Base-by-base conservation (phyloP, 2,113 vertebrate genomes). In the Agelaius phoeniceus region DNA sequence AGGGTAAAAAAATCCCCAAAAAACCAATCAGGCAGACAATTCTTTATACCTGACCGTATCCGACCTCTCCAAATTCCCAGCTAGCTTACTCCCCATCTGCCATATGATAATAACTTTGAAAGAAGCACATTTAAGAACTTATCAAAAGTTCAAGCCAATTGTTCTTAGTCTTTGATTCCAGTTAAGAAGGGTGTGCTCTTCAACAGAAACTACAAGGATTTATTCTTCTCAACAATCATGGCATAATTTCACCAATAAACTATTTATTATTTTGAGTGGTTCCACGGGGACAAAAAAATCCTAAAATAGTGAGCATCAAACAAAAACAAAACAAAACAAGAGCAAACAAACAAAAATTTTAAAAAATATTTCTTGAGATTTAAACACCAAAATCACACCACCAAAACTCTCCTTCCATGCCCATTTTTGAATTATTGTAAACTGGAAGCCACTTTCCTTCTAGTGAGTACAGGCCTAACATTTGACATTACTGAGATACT, bases 81-180 rank as follows among this genome's bases (percentile, higher is more conserved):
- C 69, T 89, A 77, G 55, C 79, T 95, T 71, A 90, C 11, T 77
- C 41, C 44, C 90, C 92, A 96, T 94, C 82, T 95, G 79, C 31
- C 65, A 90, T 31, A 63, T 5, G 4, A 62, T 37, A 82, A 89
- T 10, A 96, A 91, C 37, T 79, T 91, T 41, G 83, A 87, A 91
- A 23, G 22, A 35, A 84, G 15, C 24, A 90, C 49, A 59, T 87
- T 69, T 68, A 94, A 89, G 52, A 90, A 55, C 63, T 80, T 67
- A 80, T 52, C 58, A 69, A 55, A 94, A 90, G 84, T 73, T 83
- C 63, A 57, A 80, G 55, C 55, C 43, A 86, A 33, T 77, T 87
- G 59, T 80, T 91, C 61, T 86, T 67, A 67, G 3, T 55, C 51
- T 61, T 66, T 80, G 23, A 73, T 76, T 82, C 55, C 24, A 93